A percentile compares a stretch with the other conserved stretches of the same genome.
Evolutionary conservation across 2,113 vertebrate species (phyloP).

Genomic region (Platichthys flesus): DNA sequence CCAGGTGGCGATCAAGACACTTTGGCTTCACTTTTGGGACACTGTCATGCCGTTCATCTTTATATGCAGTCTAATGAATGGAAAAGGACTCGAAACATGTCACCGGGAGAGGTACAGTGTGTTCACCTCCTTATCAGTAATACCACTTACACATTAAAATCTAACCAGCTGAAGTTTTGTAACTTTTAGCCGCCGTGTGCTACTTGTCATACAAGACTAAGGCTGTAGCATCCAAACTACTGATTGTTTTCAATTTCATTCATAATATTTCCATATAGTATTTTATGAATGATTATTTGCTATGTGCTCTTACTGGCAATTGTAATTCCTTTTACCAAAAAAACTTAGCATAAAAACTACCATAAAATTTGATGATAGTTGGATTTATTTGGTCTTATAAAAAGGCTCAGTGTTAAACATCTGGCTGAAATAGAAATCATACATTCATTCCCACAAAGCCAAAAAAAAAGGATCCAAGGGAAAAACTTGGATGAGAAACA

Average conservation of each 20-base stretch:
- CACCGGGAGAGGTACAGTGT: too few relatives aligned
- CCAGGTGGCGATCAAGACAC: too few relatives aligned
- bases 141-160: too few relatives aligned
- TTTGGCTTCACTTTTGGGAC: too few relatives aligned
- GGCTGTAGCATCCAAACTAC: too few relatives aligned
- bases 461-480: constrained; percentile 31
- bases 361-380: constrained; percentile 15
- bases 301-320: background rate
- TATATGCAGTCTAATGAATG: too few relatives aligned
- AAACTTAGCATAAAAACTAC: too few relatives aligned
- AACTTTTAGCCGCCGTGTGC: too few relatives aligned
- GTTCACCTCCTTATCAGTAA: too few relatives aligned
- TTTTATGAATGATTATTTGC: constrained; percentile 9
- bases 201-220: background rate
- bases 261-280: background rate
- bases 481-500: constrained; percentile 43
- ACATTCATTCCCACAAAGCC: constrained; percentile 47
- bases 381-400: constrained; percentile 40
- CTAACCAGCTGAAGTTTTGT: background rate
- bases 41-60: too few relatives aligned
- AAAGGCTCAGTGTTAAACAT: constrained; percentile 48
- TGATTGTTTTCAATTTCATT: background rate
- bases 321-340: background rate
- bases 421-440: constrained; percentile 45
- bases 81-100: too few relatives aligned